Percentiles rank a stretch among this genome's conserved stretches.
These are phyloP conservation scores for Drosophila atroscutellata DNA, from an alignment of 2,888 invertebrate genomes.

Conservation along the genomic window DNA sequence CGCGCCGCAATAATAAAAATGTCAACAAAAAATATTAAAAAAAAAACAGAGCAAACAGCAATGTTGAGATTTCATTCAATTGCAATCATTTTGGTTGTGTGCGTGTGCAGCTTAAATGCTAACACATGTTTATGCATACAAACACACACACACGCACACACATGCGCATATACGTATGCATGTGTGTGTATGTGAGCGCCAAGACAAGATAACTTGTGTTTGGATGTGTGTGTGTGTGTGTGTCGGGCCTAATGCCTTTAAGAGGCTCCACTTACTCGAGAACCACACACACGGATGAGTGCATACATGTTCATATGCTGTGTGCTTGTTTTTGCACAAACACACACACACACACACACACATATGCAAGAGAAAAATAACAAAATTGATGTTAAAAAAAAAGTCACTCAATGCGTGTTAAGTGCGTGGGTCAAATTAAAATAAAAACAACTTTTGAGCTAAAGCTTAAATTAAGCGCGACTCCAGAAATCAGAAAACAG, in stretches of 20 bases:
- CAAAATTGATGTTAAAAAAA: constrained; percentile 8
- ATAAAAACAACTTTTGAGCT: constrained; percentile 17
- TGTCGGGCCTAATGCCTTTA: constrained; percentile 12
- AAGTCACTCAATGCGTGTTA: constrained; percentile 11
- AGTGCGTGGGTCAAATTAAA: constrained; percentile 36
- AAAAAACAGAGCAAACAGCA: constrained; percentile 1
- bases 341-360: constrained; percentile 1
- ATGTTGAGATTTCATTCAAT: constrained; percentile 38
- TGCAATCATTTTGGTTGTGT: constrained; percentile 17
- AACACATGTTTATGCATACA: constrained; percentile 2
- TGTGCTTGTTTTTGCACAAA: constrained; percentile 18
- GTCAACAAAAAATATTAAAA: constrained; percentile 1
- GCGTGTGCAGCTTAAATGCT: constrained; percentile 28
- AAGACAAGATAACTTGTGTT: constrained; percentile 16
- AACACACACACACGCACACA: background rate
- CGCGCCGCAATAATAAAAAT: constrained; percentile 25
- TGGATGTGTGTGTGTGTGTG: constrained; percentile 5
- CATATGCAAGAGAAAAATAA: constrained; percentile 14
- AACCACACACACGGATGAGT: constrained; percentile 4
- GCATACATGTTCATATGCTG: background rate
- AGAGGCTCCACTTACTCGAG: constrained; percentile 20
- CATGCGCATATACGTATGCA: constrained; percentile 2
- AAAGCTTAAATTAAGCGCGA: constrained; percentile 48
- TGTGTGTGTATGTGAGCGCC: background rate
- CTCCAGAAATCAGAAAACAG: constrained; percentile 26